Evolutionary conservation across 2,113 vertebrate species (phyloP).

Genomic region (Rattus norvegicus): DNA sequence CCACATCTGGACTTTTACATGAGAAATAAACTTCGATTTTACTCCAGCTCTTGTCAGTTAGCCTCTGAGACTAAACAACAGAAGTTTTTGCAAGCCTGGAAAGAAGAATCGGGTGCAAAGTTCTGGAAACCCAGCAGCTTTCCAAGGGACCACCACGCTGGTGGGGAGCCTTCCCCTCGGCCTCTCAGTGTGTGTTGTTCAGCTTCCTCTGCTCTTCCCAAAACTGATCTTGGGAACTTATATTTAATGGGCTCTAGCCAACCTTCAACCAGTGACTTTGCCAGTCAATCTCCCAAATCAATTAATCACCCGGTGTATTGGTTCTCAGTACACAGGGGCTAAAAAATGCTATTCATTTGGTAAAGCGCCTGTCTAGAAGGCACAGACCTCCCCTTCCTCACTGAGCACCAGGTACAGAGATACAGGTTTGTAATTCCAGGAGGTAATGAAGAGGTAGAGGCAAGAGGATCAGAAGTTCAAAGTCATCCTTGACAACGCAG

Average conservation of each 20-base stretch:
- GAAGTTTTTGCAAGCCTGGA: not conserved
- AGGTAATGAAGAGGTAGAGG: not conserved
- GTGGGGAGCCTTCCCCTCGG: not conserved
- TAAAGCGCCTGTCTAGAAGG: not conserved
- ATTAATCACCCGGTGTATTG: not conserved
- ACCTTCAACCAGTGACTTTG: not conserved
- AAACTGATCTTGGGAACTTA: conserved; percentile 33
- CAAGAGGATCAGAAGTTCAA: not conserved
- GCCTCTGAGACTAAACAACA: not conserved
- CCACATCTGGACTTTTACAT: not conserved
- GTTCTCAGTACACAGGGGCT: conserved; percentile 19
- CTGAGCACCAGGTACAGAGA: not conserved
- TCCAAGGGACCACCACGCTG: not conserved
- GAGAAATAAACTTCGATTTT: conserved; percentile 9
- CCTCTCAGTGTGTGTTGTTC: not conserved
- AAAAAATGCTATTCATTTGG: not conserved
- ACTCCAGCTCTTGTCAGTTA: conserved; percentile 5
- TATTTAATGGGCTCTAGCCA: not conserved
- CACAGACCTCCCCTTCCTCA: not conserved
- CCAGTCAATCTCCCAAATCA: not conserved
- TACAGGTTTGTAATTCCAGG: not conserved
- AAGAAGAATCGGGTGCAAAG: not conserved
- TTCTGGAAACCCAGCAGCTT: not conserved
- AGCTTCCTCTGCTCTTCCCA: not conserved
- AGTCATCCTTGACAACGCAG: not conserved